Percentiles rank a stretch among this genome's conserved stretches.
Evolutionary conservation across 2,113 vertebrate genomes (phyloP).

Genomic region (Ellobius talpinus): DNA sequence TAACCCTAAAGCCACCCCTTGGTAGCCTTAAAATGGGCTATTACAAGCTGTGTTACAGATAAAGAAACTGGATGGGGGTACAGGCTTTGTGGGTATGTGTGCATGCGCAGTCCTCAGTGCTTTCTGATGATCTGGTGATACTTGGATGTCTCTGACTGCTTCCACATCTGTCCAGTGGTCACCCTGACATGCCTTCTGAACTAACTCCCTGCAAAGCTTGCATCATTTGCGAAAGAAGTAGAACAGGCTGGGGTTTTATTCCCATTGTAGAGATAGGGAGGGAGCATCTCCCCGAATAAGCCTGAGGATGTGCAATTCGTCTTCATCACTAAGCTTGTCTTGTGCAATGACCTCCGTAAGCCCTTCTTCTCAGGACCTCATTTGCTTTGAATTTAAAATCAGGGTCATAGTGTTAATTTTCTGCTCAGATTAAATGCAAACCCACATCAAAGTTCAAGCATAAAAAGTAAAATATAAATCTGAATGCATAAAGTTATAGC

Average conservation of each 20-base stretch:
- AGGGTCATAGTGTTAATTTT: constrained; percentile 64
- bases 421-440: constrained; percentile 63
- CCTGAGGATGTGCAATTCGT: background rate
- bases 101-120: background rate
- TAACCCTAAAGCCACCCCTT: background rate
- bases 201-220: background rate
- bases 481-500: background rate
- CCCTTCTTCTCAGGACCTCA: constrained; percentile 58
- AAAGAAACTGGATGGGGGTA: background rate
- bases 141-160: background rate
- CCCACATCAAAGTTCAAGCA: constrained; percentile 53
- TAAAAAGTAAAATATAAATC: constrained; percentile 59
- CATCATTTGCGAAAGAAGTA: background rate
- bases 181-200: background rate
- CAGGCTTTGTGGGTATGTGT: accelerated
- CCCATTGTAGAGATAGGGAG: constrained; percentile 43
- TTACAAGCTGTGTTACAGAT: background rate
- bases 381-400: constrained; percentile 76
- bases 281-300: background rate
- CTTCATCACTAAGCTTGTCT: constrained; percentile 42
- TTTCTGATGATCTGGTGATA: background rate
- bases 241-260: background rate
- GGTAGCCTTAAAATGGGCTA: background rate
- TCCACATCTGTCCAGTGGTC: background rate
- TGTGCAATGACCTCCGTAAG: background rate